A percentile compares a stretch with the other conserved stretches of the same genome.
Evolutionary conservation across 2,888 invertebrate genomes (phyloP).

Genomic region (Eumacrocentrus americanus): DNA sequence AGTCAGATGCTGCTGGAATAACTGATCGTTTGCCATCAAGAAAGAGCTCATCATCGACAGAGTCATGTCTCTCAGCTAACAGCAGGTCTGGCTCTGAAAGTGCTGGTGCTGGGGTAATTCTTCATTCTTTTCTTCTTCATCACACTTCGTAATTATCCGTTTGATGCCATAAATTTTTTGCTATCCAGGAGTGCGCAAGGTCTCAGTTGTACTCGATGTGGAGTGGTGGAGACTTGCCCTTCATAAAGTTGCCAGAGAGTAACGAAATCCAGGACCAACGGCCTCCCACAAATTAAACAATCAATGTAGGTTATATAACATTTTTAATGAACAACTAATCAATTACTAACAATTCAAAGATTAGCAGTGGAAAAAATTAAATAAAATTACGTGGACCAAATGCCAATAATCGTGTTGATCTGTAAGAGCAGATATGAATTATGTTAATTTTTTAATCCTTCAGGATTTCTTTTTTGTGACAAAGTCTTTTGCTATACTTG

Average conservation of each 20-base stretch:
- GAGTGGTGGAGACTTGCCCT: conserved; percentile 62
- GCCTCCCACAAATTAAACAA: conserved; percentile 48
- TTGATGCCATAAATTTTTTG: not conserved
- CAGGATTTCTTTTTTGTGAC: not conserved
- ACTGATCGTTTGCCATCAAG: conserved; percentile 62
- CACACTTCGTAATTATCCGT: not conserved
- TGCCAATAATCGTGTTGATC: too few species aligned
- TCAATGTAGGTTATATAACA: too few species aligned
- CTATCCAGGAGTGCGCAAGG: conserved; percentile 55
- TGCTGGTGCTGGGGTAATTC: conserved; percentile 60
- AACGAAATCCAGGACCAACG: conserved; percentile 57
- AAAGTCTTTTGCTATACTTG: conserved; percentile 25
- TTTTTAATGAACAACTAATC: conserved; percentile 12
- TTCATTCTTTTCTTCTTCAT: too few species aligned
- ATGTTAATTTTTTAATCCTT: not conserved
- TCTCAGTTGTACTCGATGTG: conserved; percentile 63
- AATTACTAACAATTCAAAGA: not conserved
- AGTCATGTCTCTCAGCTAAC: conserved; percentile 67
- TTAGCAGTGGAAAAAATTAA: not conserved
- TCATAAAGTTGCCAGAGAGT: conserved; percentile 62
- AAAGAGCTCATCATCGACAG: conserved; percentile 69
- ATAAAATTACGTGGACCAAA: not conserved
- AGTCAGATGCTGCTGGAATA: conserved; percentile 54
- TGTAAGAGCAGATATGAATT: not conserved
- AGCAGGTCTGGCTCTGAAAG: conserved; percentile 66